A percentile compares a stretch with the other conserved stretches of the same genome.
Conservation (phyloP, 2,113 vertebrate species). For the Lampris incognitus region DNA sequence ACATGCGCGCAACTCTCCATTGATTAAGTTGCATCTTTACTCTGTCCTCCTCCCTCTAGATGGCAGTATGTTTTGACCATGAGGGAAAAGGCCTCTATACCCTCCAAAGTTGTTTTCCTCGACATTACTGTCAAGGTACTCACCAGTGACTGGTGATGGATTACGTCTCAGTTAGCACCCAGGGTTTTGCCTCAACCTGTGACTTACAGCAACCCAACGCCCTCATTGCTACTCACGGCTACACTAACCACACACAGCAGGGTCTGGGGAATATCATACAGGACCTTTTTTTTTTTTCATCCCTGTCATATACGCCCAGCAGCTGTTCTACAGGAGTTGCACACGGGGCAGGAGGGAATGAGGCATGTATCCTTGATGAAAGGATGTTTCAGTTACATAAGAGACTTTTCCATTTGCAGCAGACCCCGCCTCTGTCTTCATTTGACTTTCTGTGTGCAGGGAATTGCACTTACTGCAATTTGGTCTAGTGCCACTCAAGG, state of each 20-base stretch:
- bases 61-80: constrained; percentile 10
- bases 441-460: constrained; percentile 58
- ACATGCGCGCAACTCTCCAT: not conserved
- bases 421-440: constrained; percentile 34
- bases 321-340: constrained; percentile 54
- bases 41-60: constrained; percentile 40
- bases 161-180: constrained; percentile 47
- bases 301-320: constrained; percentile 32
- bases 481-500: constrained; percentile 70
- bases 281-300: constrained; percentile 51
- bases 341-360: constrained; percentile 19
- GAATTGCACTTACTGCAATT: constrained; percentile 70
- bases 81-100: constrained; percentile 39
- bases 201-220: constrained; percentile 49
- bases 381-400: constrained; percentile 63
- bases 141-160: constrained; percentile 71
- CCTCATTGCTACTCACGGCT: constrained; percentile 33
- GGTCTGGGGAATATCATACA: constrained; percentile 56
- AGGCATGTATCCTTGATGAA: constrained; percentile 61
- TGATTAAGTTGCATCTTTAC: constrained; percentile 18
- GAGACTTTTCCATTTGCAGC: constrained; percentile 25
- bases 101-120: constrained; percentile 63
- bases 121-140: constrained; percentile 63
- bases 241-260: constrained; percentile 47
- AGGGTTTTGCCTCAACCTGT: constrained; percentile 44